A percentile compares a stretch with the other conserved stretches of the same genome.
Conservation (phyloP, 1,140 invertebrate genomes). For the Druon quercuslanigerum region DNA sequence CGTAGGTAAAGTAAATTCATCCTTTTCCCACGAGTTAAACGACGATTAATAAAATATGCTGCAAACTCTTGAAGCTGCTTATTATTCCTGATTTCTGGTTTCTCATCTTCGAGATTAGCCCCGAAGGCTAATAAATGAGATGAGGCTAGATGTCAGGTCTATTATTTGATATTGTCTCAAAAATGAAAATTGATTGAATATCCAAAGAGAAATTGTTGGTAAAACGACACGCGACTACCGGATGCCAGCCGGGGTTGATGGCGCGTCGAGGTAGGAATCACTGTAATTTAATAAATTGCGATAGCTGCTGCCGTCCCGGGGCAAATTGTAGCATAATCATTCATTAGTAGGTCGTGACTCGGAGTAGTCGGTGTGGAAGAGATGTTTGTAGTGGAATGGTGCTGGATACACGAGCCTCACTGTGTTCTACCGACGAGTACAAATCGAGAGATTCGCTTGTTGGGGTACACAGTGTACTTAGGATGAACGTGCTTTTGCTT, state of each 20-base stretch:
- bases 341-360: constrained; percentile 75
- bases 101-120: neutral
- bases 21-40: no score
- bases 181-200: constrained; percentile 28
- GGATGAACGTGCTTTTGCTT: neutral
- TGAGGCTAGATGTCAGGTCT: neutral
- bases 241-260: constrained; percentile 61
- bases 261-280: constrained; percentile 63
- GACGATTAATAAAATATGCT: no score
- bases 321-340: constrained; percentile 75
- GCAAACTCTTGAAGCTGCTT: neutral
- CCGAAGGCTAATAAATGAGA: neutral
- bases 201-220: constrained; percentile 14
- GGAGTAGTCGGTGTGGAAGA: constrained; percentile 51
- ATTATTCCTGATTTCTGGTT: neutral
- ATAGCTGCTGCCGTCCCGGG: constrained; percentile 69
- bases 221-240: constrained; percentile 64
- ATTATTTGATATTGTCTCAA: constrained; percentile 24
- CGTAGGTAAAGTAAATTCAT: no score
- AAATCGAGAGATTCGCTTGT: constrained; percentile 2
- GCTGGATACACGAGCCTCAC: constrained; percentile 14
- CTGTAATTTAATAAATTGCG: constrained; percentile 76
- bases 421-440: constrained; percentile 1
- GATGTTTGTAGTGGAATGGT: constrained; percentile 16
- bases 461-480: neutral